Evolutionary conservation across 1,140 invertebrate species (phyloP).

Genomic region (Lasaia peninsularis): DNA sequence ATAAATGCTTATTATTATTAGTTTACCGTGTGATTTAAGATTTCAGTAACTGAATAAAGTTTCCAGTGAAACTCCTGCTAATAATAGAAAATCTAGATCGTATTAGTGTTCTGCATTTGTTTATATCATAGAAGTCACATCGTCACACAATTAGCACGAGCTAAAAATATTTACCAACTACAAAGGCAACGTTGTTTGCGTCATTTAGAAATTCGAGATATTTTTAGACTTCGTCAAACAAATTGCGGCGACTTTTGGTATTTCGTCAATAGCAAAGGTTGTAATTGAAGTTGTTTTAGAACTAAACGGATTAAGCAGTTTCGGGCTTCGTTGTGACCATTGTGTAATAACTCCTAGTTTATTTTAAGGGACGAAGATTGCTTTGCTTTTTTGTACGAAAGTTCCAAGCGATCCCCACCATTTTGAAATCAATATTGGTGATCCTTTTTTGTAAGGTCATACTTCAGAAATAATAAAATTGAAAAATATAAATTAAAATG

Average conservation of each 20-base stretch:
- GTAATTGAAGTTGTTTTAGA: neutral
- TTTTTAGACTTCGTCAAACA: neutral
- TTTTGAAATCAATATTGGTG: too few relatives aligned
- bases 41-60: too few relatives aligned
- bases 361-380: too few relatives aligned
- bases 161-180: slow-evolving; percentile 3
- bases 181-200: slow-evolving; percentile 1
- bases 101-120: neutral
- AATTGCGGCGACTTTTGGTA: neutral
- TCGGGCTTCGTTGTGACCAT: neutral
- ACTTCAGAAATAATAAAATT: too few relatives aligned
- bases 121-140: neutral
- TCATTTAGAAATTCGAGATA: slow-evolving; percentile 2
- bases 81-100: neutral
- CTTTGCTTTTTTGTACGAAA: too few relatives aligned
- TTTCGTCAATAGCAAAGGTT: neutral
- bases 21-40: too few relatives aligned
- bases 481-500: too few relatives aligned
- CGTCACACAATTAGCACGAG: slow-evolving; percentile 6
- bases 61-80: too few relatives aligned
- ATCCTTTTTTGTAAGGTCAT: too few relatives aligned
- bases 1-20: too few relatives aligned
- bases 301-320: neutral
- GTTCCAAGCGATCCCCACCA: too few relatives aligned
- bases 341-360: neutral